Conservation (phyloP, 2,113 vertebrate species). For the Gracilinanus agilis region DNA sequence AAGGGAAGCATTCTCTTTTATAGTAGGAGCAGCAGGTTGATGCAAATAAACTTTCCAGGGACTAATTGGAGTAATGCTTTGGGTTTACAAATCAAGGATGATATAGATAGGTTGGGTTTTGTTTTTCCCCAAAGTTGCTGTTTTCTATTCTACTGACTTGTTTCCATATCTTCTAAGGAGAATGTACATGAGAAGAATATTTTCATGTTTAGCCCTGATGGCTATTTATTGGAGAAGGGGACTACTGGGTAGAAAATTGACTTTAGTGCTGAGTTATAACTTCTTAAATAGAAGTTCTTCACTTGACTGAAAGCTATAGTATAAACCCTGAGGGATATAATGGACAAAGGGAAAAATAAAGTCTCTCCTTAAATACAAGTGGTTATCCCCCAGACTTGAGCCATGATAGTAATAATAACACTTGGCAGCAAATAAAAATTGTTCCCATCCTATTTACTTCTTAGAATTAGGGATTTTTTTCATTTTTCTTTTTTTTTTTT, state of each 20-base stretch:
- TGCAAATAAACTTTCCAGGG: constrained; percentile 31
- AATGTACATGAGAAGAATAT: constrained; percentile 37
- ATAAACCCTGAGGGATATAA: neutral
- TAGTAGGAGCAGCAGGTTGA: neutral
- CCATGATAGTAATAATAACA: neutral
- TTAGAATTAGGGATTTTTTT: neutral
- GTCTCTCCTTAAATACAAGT: neutral
- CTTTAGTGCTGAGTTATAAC: neutral
- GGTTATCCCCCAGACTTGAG: neutral
- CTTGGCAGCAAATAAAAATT: neutral
- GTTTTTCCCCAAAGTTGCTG: neutral
- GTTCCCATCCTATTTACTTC: neutral
- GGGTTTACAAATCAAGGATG: neutral
- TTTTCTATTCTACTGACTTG: neutral
- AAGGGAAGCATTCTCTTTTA: neutral
- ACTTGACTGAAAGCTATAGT: constrained; percentile 47
- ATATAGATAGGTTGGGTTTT: neutral
- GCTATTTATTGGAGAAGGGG: constrained; percentile 45
- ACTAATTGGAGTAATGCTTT: constrained; percentile 4
- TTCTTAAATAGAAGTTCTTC: constrained; percentile 13
- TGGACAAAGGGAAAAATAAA: neutral
- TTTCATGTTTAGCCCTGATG: constrained; percentile 28
- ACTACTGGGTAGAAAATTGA: constrained; percentile 42
- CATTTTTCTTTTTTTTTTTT: neutral
- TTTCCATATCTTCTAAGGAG: constrained; percentile 33